Percentiles rank a stretch among this genome's conserved stretches.
phyloP scores from a whole-genome alignment of 2,888 invertebrate species.

The Bombylius discolor region DNA sequence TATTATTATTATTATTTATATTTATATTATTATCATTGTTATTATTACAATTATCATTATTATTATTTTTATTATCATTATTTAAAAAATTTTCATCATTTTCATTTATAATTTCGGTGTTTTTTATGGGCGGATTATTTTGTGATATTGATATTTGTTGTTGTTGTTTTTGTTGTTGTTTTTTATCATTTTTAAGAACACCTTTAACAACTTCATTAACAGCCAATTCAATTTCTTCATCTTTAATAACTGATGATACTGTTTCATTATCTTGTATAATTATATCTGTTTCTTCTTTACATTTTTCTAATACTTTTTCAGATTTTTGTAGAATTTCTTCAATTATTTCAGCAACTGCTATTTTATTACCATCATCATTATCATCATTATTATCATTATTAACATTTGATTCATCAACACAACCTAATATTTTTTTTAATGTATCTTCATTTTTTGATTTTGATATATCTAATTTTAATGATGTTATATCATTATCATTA shows the following conservation, averaged over 20 bases:
- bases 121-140: neutral
- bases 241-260: slow-evolving; percentile 38
- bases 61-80: slow-evolving; percentile 1
- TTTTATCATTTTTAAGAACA: slow-evolving; percentile 37
- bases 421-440: slow-evolving; percentile 19
- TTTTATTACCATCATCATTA: slow-evolving; percentile 37
- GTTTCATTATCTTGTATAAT: slow-evolving; percentile 9
- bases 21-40: neutral
- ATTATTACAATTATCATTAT: neutral
- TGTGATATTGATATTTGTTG: neutral
- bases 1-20: slow-evolving; percentile 2
- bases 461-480: slow-evolving; percentile 4
- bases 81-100: neutral
- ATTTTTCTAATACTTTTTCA: slow-evolving; percentile 39
- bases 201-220: slow-evolving; percentile 41
- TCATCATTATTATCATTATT: slow-evolving; percentile 22
- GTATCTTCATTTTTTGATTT: neutral
- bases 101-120: neutral
- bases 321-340: slow-evolving; percentile 40
- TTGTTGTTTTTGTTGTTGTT: slow-evolving; percentile 9
- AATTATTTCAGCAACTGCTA: slow-evolving; percentile 41
- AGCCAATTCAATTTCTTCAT: slow-evolving; percentile 42
- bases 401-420: slow-evolving; percentile 13
- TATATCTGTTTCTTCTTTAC: slow-evolving; percentile 27
- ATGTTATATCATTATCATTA: slow-evolving; percentile 10